phyloP scores from a whole-genome alignment of 1,140 invertebrate genomes.

The Drosophila mojavensis region DNA sequence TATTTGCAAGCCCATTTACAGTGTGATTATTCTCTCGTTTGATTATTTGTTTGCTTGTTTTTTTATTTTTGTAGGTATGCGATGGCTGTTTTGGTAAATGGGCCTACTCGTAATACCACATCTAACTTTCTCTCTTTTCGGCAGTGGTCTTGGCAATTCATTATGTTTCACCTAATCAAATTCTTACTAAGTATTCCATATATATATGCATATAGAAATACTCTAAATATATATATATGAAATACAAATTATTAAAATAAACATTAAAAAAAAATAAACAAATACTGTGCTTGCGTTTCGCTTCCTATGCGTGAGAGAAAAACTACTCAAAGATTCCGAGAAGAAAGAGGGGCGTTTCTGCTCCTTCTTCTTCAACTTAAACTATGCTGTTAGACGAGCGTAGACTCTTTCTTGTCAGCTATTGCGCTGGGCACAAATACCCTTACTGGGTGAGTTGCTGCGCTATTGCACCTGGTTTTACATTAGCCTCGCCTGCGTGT shows the following conservation, averaged over 20 bases:
- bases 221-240: conserved; percentile 4
- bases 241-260: conserved; percentile 55
- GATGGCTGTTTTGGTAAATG: conserved; percentile 52
- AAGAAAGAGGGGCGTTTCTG: conserved; percentile 16
- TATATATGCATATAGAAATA: not conserved
- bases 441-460: too few relatives aligned
- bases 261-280: conserved; percentile 42
- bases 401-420: not conserved
- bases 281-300: conserved; percentile 66
- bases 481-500: conserved; percentile 4
- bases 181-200: not conserved
- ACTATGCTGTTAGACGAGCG: conserved; percentile 6
- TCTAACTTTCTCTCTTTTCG: not conserved
- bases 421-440: too few relatives aligned
- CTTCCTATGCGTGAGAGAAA: conserved; percentile 19
- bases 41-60: not conserved
- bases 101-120: not conserved
- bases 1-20: conserved; percentile 17
- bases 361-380: conserved; percentile 28
- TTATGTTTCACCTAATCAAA: conserved; percentile 18
- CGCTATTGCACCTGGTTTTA: conserved; percentile 27
- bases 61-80: conserved; percentile 27
- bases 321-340: conserved; percentile 33
- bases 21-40: conserved; percentile 29
- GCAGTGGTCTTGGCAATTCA: conserved; percentile 46